Evolutionary conservation across 2,797 vertebrate species (phyloP).

Genomic region (Vespertilio murinus): DNA sequence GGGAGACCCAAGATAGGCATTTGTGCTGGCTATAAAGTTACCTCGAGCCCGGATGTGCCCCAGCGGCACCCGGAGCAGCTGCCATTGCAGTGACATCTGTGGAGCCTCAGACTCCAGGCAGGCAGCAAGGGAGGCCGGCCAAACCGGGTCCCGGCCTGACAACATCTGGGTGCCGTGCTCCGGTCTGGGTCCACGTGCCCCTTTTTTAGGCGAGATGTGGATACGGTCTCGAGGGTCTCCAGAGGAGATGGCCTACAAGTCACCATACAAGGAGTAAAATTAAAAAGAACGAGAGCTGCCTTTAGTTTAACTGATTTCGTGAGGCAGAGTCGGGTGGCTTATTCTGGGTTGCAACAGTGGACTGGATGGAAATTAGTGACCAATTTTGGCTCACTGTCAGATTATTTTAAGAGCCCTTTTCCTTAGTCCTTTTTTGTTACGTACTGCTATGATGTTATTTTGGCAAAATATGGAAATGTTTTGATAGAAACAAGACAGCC

Average conservation of each 20-base stretch:
- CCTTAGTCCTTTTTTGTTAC: background rate
- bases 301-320: background rate
- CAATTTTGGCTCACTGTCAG: background rate
- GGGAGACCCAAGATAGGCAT: background rate
- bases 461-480: slow-evolving; percentile 49
- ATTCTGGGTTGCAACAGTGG: background rate
- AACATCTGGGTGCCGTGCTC: background rate
- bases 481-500: slow-evolving; percentile 45
- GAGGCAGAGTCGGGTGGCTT: background rate
- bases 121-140: background rate
- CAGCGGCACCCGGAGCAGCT: background rate
- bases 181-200: background rate
- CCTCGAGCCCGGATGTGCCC: background rate
- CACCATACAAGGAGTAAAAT: background rate
- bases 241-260: background rate
- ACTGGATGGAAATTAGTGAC: background rate
- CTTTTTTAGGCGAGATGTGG: background rate
- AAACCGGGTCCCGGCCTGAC: background rate
- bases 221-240: background rate
- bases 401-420: background rate
- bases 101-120: background rate
- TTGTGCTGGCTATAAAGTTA: background rate
- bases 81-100: background rate
- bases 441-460: background rate
- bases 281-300: background rate